Base-by-base conservation (phyloP, 1,140 invertebrate species). In the Atta colombica region DNA sequence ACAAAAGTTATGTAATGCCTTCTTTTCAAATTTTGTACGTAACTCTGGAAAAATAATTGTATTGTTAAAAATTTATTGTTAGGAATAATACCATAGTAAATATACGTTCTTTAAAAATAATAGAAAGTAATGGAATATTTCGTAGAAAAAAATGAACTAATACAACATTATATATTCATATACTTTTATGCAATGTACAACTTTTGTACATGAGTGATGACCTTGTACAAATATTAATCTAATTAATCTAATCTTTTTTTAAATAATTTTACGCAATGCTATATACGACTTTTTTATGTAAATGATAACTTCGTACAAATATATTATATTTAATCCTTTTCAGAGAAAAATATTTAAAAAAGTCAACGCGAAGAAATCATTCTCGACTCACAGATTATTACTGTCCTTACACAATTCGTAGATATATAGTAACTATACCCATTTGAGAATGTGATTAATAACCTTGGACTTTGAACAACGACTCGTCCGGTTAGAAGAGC, bases 391-490 rank as follows among this genome's bases (percentile, higher is more conserved):
- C 39, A 71, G 12, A 65, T 87, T 61, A 88, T 74, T 4, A 45
- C 72, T 69, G 82, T 2, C 60, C 80, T 65, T 31, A 86, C 66
- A 86, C 66, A 86, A 91, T 86, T 66, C 31, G 28, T 75, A 87
- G 86, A 80, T 89, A 89, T 89, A 88, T 51, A 51, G 68, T 61
- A 86, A 90, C 66, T 77, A 51, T 86, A 74, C 88, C 72, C 31
- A 85, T 86, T 88, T 88, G 58, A 60, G 61, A 78, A 85, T 86
- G 74, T 88, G 78, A 61, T 35, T 85, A 84, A 68, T 87, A 87
- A 89, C 92, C 92, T 93, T 93, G 92, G 90, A 93, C 92, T 93
- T 93, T 92, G 91, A 66, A 91, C 92, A 87, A 87, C 66, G 53
- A 82, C 82, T 88, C 85, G 88, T 89, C 89, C 75, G 69, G 63